Evolutionary conservation across 2,797 vertebrate species (phyloP).

Genomic region (Lophura swinhoii): DNA sequence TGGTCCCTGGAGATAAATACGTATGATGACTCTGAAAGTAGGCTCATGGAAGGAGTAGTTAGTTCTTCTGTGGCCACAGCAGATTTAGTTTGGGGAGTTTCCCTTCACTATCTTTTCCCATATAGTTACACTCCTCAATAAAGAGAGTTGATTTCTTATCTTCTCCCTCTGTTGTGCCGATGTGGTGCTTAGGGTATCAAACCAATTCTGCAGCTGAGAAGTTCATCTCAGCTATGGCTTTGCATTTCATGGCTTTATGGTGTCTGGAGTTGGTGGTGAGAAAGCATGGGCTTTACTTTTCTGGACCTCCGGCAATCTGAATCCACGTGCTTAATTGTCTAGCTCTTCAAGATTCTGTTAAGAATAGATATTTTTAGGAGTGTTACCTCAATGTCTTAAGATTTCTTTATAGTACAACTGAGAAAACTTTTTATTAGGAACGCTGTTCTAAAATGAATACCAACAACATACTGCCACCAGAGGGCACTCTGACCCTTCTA

Average conservation of each 20-base stretch:
- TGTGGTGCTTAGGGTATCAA: neutral
- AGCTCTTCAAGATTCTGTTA: neutral
- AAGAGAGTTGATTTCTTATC: neutral
- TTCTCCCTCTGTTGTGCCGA: fast-evolving
- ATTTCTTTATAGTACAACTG: neutral
- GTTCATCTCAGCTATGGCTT: neutral
- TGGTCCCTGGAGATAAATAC: neutral
- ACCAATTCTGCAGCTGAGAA: neutral
- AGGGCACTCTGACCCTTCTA: slow-evolving; percentile 75
- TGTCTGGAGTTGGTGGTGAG: neutral
- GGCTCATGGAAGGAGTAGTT: neutral
- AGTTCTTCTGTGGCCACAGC: neutral
- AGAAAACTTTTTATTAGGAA: neutral
- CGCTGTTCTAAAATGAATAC: neutral
- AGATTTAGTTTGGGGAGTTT: neutral
- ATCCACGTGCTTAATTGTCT: neutral
- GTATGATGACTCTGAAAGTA: neutral
- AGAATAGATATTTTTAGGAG: neutral
- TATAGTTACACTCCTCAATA: neutral
- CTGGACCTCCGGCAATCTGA: neutral
- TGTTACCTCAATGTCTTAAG: neutral
- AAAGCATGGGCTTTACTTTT: neutral
- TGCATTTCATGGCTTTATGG: neutral
- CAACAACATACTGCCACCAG: slow-evolving; percentile 36
- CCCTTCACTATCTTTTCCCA: neutral